Conservation (phyloP, 2,888 invertebrate species). For the Drosophila barbarae region DNA sequence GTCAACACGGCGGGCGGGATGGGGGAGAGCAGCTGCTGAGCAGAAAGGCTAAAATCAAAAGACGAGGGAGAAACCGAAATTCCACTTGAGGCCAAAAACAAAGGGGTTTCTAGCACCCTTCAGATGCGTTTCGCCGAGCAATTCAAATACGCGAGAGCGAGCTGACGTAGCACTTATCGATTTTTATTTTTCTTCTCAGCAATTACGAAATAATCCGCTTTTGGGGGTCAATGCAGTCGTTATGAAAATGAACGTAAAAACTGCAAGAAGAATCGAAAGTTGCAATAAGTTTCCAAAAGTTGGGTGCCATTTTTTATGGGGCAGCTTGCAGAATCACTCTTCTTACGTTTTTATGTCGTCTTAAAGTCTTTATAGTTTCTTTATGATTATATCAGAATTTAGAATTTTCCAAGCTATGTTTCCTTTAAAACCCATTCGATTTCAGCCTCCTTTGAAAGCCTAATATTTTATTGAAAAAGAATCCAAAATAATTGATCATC, state of each 20-base stretch:
- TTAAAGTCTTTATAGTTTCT: neutral
- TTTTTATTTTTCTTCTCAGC: constrained; percentile 17
- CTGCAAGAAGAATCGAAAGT: constrained; percentile 10
- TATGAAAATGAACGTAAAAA: constrained; percentile 15
- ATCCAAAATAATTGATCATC: neutral
- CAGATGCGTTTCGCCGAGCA: constrained; percentile 27
- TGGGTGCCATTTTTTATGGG: neutral
- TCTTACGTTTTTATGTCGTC: neutral
- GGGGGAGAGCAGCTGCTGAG: neutral
- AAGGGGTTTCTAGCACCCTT: constrained; percentile 33
- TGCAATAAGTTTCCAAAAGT: neutral
- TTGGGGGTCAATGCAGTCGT: constrained; percentile 17
- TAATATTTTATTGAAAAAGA: neutral
- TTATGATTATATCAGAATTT: neutral
- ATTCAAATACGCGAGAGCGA: constrained; percentile 24
- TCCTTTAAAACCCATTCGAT: neutral
- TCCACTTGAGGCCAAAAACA: constrained; percentile 26
- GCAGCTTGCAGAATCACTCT: neutral
- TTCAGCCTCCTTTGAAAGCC: neutral
- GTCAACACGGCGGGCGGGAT: constrained; percentile 10
- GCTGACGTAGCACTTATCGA: constrained; percentile 35
- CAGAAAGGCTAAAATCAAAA: constrained; percentile 6
- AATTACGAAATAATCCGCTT: constrained; percentile 32
- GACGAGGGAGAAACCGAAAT: constrained; percentile 13
- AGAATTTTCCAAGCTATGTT: neutral